Evolutionary conservation across 2,113 vertebrate genomes (phyloP).

Genomic region (Pelecanus crispus): DNA sequence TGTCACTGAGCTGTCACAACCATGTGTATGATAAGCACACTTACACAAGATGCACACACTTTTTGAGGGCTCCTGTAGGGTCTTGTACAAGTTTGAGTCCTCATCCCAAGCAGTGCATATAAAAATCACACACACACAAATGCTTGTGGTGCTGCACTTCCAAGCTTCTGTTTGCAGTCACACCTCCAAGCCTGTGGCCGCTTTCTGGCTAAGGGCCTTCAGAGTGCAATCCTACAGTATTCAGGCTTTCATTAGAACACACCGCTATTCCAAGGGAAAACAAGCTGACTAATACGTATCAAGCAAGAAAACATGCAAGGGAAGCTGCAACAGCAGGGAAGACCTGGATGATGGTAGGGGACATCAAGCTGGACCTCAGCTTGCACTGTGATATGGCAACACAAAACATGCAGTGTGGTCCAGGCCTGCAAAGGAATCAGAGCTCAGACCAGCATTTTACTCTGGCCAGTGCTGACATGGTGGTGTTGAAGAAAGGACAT

Average conservation of each 20-base stretch:
- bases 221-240: neutral
- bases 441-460: neutral
- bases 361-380: neutral
- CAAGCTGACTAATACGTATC: fast-evolving
- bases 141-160: neutral
- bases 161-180: neutral
- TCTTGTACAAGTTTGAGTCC: neutral
- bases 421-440: neutral
- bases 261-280: neutral
- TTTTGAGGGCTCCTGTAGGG: neutral
- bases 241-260: neutral
- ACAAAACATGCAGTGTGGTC: neutral
- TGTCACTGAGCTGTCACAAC: neutral
- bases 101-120: neutral
- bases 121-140: neutral
- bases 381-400: neutral
- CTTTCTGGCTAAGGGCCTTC: neutral
- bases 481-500: fast-evolving
- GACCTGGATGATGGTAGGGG: neutral
- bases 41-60: neutral
- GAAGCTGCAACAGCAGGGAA: neutral
- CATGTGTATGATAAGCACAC: fast-evolving
- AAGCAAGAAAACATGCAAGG: neutral
- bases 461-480: neutral
- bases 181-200: neutral